Evolutionary conservation across 2,888 invertebrate genomes (phyloP).

Genomic region (Epirrhoe tristata): DNA sequence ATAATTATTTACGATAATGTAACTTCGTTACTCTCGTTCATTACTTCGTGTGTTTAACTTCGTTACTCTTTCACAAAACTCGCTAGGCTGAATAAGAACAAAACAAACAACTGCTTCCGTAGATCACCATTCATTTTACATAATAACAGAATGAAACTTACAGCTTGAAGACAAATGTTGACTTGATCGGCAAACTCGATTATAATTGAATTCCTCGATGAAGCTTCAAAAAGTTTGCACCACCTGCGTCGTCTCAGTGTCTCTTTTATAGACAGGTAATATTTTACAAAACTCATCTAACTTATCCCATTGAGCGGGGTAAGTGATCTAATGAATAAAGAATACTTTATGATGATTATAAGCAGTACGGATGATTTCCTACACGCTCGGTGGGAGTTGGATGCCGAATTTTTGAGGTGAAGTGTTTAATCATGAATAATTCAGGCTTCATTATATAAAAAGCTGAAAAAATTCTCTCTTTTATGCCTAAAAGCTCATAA

Average conservation of each 20-base stretch:
- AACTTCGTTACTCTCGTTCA: too few relatives aligned
- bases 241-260: slow-evolving; percentile 22
- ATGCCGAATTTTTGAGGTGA: slow-evolving; percentile 26
- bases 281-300: slow-evolving; percentile 27
- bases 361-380: slow-evolving; percentile 18
- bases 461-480: slow-evolving; percentile 33
- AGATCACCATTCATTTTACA: slow-evolving; percentile 4
- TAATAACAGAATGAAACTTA: slow-evolving; percentile 15
- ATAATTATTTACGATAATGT: too few relatives aligned
- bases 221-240: slow-evolving; percentile 29
- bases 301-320: slow-evolving; percentile 17
- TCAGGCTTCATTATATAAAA: slow-evolving; percentile 37
- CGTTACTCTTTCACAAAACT: neutral
- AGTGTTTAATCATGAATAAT: slow-evolving; percentile 42
- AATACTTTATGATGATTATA: slow-evolving; percentile 27
- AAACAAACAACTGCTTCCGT: neutral
- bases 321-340: slow-evolving; percentile 19
- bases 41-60: too few relatives aligned
- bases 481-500: slow-evolving; percentile 26
- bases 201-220: slow-evolving; percentile 27
- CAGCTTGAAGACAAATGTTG: slow-evolving; percentile 16
- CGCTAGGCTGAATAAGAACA: neutral
- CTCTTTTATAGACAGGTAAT: slow-evolving; percentile 23
- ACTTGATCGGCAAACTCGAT: slow-evolving; percentile 20
- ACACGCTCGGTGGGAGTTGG: slow-evolving; percentile 10